Percentiles rank a stretch among this genome's conserved stretches.
Evolutionary conservation across 2,797 vertebrate species (phyloP).

Genomic region (Pseudochirops cupreus): DNA sequence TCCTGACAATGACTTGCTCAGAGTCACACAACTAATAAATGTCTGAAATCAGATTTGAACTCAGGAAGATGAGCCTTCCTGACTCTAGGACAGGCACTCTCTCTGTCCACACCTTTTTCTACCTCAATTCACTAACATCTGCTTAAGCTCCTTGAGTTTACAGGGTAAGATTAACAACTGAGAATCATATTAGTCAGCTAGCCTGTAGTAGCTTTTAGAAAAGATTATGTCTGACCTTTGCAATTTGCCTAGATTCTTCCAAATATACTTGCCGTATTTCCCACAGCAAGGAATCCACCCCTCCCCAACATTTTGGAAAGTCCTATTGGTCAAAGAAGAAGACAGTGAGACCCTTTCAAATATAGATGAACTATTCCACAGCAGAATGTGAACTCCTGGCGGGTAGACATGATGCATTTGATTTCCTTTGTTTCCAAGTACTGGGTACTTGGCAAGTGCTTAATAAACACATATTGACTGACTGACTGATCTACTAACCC

Average conservation of each 20-base stretch:
- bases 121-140: not conserved
- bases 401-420: not conserved
- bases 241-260: not conserved
- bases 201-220: not conserved
- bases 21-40: not conserved
- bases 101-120: not conserved
- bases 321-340: not conserved
- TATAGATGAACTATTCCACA: not conserved
- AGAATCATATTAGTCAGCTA: not conserved
- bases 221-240: not conserved
- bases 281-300: not conserved
- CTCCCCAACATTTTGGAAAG: not conserved
- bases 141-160: not conserved
- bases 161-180: not conserved
- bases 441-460: not conserved
- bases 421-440: not conserved
- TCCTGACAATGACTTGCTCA: not conserved
- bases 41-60: not conserved
- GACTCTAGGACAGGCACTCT: not conserved
- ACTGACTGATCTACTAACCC: not conserved
- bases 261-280: not conserved
- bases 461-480: not conserved
- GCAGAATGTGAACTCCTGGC: not conserved
- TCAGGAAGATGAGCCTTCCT: not conserved
- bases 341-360: not conserved